A percentile compares a stretch with the other conserved stretches of the same genome.
Conservation (phyloP, 2,888 invertebrate genomes). For the Rhamnusium bicolor region DNA sequence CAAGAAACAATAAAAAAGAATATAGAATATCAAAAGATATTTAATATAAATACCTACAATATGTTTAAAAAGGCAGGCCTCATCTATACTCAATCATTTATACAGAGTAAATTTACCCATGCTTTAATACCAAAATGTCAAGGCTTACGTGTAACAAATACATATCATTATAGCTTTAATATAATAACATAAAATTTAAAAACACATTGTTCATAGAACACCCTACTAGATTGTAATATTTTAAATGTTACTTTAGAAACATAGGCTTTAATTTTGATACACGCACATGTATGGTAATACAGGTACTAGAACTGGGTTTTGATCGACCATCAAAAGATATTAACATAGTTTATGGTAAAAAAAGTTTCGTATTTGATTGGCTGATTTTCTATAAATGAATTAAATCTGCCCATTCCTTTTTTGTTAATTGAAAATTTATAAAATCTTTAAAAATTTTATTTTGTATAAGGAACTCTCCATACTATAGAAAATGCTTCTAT, state of each 20-base stretch:
- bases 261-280: conserved; percentile 23
- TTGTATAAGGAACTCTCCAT: no score
- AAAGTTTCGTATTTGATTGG: neutral
- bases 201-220: conserved; percentile 37
- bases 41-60: no score
- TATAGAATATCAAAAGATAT: no score
- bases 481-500: no score
- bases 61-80: conserved; percentile 13
- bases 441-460: no score
- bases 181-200: conserved; percentile 43
- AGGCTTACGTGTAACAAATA: conserved; percentile 68
- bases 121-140: conserved; percentile 59
- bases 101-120: conserved; percentile 49
- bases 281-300: conserved; percentile 3
- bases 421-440: no score
- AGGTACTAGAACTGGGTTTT: neutral
- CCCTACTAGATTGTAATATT: conserved; percentile 28
- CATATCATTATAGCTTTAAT: conserved; percentile 71
- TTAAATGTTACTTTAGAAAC: conserved; percentile 30
- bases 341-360: neutral
- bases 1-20: no score
- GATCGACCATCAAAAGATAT: neutral
- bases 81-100: conserved; percentile 47
- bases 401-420: no score
- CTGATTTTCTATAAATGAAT: neutral